Base-by-base conservation (phyloP, 2,888 invertebrate genomes). In the Harmothoe impar region DNA sequence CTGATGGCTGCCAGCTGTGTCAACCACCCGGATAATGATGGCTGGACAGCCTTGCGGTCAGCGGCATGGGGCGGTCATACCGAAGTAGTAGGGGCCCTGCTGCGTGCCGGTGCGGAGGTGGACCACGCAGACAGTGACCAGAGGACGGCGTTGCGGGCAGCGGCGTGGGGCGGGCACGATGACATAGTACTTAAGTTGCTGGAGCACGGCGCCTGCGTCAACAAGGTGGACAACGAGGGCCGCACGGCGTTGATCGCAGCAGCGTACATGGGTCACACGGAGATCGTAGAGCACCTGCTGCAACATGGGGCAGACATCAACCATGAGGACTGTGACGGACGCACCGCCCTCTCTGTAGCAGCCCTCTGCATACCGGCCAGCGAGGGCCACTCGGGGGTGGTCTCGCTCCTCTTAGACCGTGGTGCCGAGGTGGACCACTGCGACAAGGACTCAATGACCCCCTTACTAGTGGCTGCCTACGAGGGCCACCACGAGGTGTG, bases 21-120 rank as follows among this genome's bases (percentile, higher is more conserved):
- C 7, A 95, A 96, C 92, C 94, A 95, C 91, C 94, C 95, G 0
- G 96, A 96, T 93, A 94, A 94, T 91, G 96, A 96, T 91, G 96
- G 96, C 0, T 96, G 95, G 95, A 96, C 95, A 35, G 94, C 95
- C 5, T 92, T 96, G 90, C 92, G 99, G 90, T 98, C 99, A 3
- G 98, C 99, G 31, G 98, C 99, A 20, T 99, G 99, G 99, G 99
- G 98, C 86, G 99, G 99, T 0, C 99, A 99, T 94, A 97, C 94
- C 5, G 93, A 93, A 10, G 95, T 95, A 10, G 95, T 95, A 91
- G 94, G 91, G 93, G 94, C 94, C 93, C 95, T 93, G 93, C 0
- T 99, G 52, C 98, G 98, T 95, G 98, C 98, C 25, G 96, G 95
- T 15, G 96, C 96, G 0, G 94, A 94, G 54, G 96, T 96, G 1